A percentile compares a stretch with the other conserved stretches of the same genome.
phyloP scores from a whole-genome alignment of 2,113 vertebrate genomes.

The Mustelus asterias region DNA sequence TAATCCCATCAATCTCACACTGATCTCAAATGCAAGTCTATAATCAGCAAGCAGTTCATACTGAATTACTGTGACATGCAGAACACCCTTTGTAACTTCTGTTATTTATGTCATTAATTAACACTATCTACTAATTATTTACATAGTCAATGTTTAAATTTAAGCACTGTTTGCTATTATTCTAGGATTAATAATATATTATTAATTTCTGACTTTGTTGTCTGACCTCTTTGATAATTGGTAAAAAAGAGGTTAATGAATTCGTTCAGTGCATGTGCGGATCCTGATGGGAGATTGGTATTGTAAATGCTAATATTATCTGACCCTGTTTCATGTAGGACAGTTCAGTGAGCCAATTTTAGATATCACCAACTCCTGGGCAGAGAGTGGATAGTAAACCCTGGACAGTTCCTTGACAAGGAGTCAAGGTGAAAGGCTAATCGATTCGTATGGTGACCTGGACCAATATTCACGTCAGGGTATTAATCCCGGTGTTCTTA shows the following conservation, averaged over 20 bases:
- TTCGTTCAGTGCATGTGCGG: background rate
- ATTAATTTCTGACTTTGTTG: background rate
- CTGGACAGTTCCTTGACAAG: background rate
- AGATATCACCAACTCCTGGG: background rate
- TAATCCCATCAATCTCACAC: background rate
- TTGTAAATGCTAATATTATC: constrained; percentile 16
- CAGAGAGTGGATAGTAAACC: background rate
- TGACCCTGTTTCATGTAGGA: background rate
- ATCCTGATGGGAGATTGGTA: background rate
- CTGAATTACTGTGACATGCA: background rate
- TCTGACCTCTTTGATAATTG: background rate
- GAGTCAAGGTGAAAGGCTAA: background rate
- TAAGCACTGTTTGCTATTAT: background rate
- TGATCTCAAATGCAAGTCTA: background rate
- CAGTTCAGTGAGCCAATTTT: background rate
- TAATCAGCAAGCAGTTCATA: background rate
- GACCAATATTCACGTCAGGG: constrained; percentile 19
- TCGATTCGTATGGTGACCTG: background rate
- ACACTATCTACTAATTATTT: background rate
- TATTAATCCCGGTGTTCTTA: background rate
- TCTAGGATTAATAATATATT: background rate
- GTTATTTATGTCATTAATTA: background rate
- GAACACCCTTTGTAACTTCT: background rate
- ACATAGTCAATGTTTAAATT: background rate
- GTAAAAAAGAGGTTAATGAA: background rate